Base-by-base conservation (phyloP, 2,113 vertebrate genomes). In the Hippolais icterina region DNA sequence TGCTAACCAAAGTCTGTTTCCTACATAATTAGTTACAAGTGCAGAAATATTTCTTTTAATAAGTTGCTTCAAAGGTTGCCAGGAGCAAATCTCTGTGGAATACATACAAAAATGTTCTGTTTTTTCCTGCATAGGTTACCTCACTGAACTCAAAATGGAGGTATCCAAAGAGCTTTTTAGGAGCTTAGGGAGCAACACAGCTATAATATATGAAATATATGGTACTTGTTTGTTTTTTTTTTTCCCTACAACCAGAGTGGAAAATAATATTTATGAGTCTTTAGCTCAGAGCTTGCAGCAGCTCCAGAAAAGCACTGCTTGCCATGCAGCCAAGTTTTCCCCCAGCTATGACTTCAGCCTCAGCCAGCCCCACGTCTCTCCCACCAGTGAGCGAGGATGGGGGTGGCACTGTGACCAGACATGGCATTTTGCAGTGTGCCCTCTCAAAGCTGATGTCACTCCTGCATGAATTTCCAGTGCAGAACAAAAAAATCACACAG, bases 401-500 rank as follows among this genome's bases (percentile, higher is more conserved):
- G 24, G 47, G 69, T 37, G 15, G 1, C n/a, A 42, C 35, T 71
- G 70, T 11, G 47, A 65, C 39, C 79, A 61, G 41, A n/a, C 1
- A 1, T 2, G 29, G 72, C 42, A 61, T 70, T 74, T 42, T 56
- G 47, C 31, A 8, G 46, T 8, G 28, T 12, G 6, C 20, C n/a
- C 57, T 80, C 63, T 86, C 44, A 33, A 28, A 8, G 18, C 13
- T 64, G 47, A 49, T 76, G 78, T 56, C 78, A 72, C 37, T 75
- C 49, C 39, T 1, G 0, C 63, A 52, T 5, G 3, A 54, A n/a
- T 56, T 77, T 76, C 68, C 41, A 57, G 75, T 41, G 41, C 44
- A 49, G 70, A 87, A 77, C 39, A 78, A 83, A 81, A 93, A 92
- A 90, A 72, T 87, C 94, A 94, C 91, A 93, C 53, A 88, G 86